These are phyloP conservation scores for Neria commutata DNA, from an alignment of 2,888 invertebrate species.

Conservation along the genomic window DNA sequence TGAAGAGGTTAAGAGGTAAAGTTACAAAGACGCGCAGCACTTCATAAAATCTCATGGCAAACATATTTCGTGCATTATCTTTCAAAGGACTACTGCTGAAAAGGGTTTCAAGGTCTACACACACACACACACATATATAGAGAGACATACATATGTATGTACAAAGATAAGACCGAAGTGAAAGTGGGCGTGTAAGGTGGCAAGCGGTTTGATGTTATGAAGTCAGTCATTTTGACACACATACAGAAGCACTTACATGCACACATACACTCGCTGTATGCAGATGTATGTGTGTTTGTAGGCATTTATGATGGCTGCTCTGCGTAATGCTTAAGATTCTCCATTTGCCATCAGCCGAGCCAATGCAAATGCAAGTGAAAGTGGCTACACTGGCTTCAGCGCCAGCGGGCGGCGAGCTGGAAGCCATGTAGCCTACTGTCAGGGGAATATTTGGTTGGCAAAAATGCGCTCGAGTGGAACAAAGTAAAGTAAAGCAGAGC, in stretches of 20 bases:
- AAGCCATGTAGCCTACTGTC: not conserved
- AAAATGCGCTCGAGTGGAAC: conserved; percentile 33
- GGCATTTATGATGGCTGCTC: conserved; percentile 26
- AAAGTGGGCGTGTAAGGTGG: no score
- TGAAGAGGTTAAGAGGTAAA: no score
- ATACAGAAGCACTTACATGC: conserved; percentile 21
- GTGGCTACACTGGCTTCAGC: not conserved
- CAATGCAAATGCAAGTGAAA: conserved; percentile 2
- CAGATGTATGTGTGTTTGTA: conserved; percentile 17
- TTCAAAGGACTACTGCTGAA: not conserved
- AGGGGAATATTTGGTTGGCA: conserved; percentile 9
- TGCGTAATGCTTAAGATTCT: no score
- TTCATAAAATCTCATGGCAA: conserved; percentile 4
- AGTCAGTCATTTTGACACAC: conserved; percentile 37
- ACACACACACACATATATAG: no score
- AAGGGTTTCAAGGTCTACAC: no score
- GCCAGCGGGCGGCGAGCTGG: not conserved
- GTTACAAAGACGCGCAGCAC: no score
- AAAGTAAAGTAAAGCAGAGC: no score
- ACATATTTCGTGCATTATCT: conserved; percentile 8
- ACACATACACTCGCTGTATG: not conserved
- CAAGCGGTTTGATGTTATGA: no score
- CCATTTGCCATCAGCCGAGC: no score
- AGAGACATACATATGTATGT: no score
- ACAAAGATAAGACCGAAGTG: no score